phyloP scores from a whole-genome alignment of 2,888 invertebrate genomes.

The Cosmia pyralina region DNA sequence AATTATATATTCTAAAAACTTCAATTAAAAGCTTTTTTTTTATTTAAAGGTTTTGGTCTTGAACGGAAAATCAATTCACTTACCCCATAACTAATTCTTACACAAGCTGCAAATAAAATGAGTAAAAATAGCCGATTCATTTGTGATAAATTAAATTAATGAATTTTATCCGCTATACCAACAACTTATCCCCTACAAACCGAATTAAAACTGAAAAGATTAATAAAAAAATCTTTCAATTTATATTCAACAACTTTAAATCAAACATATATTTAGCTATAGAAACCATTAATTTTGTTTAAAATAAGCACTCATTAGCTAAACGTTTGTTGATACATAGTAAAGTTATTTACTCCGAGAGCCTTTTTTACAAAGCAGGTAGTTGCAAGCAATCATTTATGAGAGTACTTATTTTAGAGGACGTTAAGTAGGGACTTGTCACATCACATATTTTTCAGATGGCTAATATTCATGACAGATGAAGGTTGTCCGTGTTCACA shows the following conservation, averaged over 20 bases:
- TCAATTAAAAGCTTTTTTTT: too few species aligned
- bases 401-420: slow-evolving; percentile 33
- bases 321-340: slow-evolving; percentile 48
- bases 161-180: background rate
- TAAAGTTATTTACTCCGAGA: slow-evolving; percentile 19
- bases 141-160: slow-evolving; percentile 5
- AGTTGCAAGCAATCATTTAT: slow-evolving; percentile 27
- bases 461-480: background rate
- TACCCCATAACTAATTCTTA: slow-evolving; percentile 44
- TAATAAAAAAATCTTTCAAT: slow-evolving; percentile 40
- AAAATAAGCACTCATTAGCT: slow-evolving; percentile 46
- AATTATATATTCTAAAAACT: background rate
- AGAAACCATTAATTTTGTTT: slow-evolving; percentile 53
- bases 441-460: background rate
- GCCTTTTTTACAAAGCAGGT: slow-evolving; percentile 29
- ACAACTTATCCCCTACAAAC: slow-evolving; percentile 31
- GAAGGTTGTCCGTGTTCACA: too few species aligned
- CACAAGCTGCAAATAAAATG: slow-evolving; percentile 26
- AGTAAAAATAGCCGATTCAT: slow-evolving; percentile 50
- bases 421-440: background rate
- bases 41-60: too few species aligned
- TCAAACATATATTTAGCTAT: slow-evolving; percentile 48
- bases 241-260: slow-evolving; percentile 55
- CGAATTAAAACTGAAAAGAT: slow-evolving; percentile 50
- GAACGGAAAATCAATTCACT: slow-evolving; percentile 31